Evolutionary conservation across 1,140 invertebrate species (phyloP).

Genomic region (Patella vulgata): DNA sequence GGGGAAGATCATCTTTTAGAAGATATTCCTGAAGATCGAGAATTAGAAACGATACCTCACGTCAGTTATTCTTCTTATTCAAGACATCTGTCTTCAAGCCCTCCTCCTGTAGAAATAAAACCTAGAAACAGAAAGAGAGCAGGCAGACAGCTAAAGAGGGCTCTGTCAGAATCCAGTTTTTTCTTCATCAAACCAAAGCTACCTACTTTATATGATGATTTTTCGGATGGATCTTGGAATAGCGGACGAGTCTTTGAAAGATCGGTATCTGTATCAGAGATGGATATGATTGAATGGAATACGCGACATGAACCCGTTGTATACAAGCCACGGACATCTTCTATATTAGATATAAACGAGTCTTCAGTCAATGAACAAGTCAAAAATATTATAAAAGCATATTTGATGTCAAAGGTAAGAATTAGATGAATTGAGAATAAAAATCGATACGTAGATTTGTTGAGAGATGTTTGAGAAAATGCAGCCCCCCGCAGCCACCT

Average conservation of each 20-base stretch:
- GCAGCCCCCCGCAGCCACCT: no score
- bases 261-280: conserved; percentile 45
- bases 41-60: conserved; percentile 28
- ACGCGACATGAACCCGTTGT: no score
- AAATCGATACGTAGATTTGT: no score
- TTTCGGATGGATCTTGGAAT: conserved; percentile 33
- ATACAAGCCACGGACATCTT: not conserved
- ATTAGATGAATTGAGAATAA: not conserved
- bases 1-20: conserved; percentile 53
- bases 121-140: no score
- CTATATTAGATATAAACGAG: conserved; percentile 33
- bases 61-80: not conserved
- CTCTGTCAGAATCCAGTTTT: no score
- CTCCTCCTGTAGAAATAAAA: no score
- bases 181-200: not conserved
- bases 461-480: no score
- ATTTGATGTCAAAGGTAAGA: conserved; percentile 39
- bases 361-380: conserved; percentile 26
- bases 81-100: no score
- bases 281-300: conserved; percentile 18
- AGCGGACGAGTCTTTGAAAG: conserved; percentile 42
- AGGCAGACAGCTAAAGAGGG: no score
- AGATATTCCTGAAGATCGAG: conserved; percentile 56
- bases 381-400: conserved; percentile 30
- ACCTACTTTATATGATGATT: conserved; percentile 32